phyloP scores from a whole-genome alignment of 2,113 vertebrate species.

The Candoia aspera region DNA sequence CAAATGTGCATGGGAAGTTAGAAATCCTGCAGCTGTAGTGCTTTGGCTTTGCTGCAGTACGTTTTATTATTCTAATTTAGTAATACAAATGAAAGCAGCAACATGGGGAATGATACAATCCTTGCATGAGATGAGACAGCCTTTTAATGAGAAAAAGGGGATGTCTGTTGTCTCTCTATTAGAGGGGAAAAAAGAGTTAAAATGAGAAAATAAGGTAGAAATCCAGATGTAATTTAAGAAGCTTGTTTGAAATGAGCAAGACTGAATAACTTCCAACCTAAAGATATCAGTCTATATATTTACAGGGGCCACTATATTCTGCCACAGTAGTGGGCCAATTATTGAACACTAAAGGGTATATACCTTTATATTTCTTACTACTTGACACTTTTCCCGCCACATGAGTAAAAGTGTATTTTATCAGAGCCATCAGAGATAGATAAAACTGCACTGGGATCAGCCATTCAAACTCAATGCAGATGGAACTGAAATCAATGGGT shows the following conservation, averaged over 20 bases:
- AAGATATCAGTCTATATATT: not conserved
- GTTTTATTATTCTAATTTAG: constrained; percentile 32
- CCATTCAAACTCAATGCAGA: not conserved
- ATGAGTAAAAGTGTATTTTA: no score
- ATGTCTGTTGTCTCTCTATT: not conserved
- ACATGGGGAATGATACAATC: constrained; percentile 2
- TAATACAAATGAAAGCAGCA: constrained; percentile 32
- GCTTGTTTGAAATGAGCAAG: not conserved
- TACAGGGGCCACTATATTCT: not conserved
- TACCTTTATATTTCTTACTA: not conserved
- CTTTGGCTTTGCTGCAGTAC: constrained; percentile 39
- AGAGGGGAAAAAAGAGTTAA: not conserved
- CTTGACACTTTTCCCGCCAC: not conserved
- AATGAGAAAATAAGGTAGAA: not conserved
- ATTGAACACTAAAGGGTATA: not conserved
- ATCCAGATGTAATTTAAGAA: not conserved
- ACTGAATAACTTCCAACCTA: not conserved
- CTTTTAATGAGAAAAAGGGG: not conserved
- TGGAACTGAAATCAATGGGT: not conserved
- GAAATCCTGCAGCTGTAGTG: constrained; percentile 19
- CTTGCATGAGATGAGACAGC: not conserved
- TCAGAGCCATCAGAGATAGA: not conserved
- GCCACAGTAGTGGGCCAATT: not conserved
- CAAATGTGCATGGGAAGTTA: not conserved
- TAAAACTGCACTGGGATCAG: not conserved